Evolutionary conservation across 2,113 vertebrate species (phyloP).

Genomic region (Montifringilla adamsi): DNA sequence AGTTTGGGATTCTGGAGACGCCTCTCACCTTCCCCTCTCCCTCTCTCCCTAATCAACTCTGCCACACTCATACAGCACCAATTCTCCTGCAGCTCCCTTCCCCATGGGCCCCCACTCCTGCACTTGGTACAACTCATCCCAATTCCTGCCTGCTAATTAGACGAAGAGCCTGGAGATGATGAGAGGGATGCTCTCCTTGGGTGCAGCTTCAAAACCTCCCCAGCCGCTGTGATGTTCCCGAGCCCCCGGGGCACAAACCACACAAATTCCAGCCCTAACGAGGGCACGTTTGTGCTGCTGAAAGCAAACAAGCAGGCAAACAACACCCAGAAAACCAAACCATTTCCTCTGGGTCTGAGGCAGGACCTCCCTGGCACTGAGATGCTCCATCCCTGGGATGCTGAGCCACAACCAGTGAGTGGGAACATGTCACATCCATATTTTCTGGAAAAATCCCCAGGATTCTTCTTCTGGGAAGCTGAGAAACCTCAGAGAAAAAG

Average conservation of each 20-base stretch:
- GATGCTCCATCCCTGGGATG: neutral
- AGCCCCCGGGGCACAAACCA: neutral
- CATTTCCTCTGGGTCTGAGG: neutral
- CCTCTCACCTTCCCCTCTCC: neutral
- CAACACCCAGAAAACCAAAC: neutral
- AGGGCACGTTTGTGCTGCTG: neutral
- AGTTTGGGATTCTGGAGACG: constrained; percentile 17
- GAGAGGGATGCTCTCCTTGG: neutral
- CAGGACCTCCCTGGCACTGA: neutral
- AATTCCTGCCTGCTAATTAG: constrained; percentile 57
- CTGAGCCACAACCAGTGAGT: rapidly evolving
- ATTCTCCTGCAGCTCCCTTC: neutral
- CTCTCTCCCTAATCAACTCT: constrained; percentile 27
- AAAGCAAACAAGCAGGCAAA: neutral
- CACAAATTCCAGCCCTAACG: neutral
- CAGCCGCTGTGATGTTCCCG: neutral
- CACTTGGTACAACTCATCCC: constrained; percentile 35
- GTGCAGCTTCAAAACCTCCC: neutral
- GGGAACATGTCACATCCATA: too few species aligned
- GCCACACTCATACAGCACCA: constrained; percentile 17
- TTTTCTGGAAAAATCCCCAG: too few species aligned
- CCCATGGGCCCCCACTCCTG: neutral
- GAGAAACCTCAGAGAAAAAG: too few species aligned
- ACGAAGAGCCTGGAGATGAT: neutral
- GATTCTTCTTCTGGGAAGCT: too few species aligned